Conservation (phyloP, 2,888 invertebrate genomes). For the Apotomis betuletana region DNA sequence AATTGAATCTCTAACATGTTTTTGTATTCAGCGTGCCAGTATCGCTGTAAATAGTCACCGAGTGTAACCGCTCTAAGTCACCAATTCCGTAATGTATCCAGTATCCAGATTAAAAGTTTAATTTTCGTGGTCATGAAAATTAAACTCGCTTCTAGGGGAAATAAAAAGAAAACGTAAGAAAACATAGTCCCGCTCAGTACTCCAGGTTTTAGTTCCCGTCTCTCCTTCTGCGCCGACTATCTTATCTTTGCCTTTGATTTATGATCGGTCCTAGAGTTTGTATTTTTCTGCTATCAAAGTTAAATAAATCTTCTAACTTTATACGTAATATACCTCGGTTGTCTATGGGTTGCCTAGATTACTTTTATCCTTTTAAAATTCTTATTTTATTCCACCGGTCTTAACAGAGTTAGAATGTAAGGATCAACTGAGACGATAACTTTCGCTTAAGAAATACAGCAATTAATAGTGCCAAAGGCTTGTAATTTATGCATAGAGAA, state of each 20-base stretch:
- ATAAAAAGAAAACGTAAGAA: background rate
- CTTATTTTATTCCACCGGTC: background rate
- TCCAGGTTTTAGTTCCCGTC: slow-evolving; percentile 4
- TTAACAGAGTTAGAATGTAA: background rate
- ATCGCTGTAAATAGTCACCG: too few species aligned
- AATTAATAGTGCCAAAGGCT: slow-evolving; percentile 5
- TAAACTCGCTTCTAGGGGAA: too few species aligned
- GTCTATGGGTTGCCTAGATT: background rate
- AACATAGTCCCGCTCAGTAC: background rate
- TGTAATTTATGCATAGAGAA: slow-evolving; percentile 34
- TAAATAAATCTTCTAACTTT: background rate
- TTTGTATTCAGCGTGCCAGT: too few species aligned
- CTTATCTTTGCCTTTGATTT: slow-evolving; percentile 10
- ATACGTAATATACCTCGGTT: background rate
- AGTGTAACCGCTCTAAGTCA: too few species aligned
- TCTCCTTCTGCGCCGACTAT: background rate
- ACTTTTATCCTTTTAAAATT: background rate
- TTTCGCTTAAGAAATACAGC: background rate
- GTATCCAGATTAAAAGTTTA: too few species aligned
- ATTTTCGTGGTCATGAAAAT: too few species aligned
- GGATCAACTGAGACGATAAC: background rate
- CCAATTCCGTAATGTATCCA: too few species aligned
- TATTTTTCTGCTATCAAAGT: slow-evolving; percentile 11
- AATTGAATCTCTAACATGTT: too few species aligned
- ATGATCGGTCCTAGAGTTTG: background rate